Percentiles rank a stretch among this genome's conserved stretches.
phyloP scores from a whole-genome alignment of 2,888 invertebrate species.

The Sipha maydis region DNA sequence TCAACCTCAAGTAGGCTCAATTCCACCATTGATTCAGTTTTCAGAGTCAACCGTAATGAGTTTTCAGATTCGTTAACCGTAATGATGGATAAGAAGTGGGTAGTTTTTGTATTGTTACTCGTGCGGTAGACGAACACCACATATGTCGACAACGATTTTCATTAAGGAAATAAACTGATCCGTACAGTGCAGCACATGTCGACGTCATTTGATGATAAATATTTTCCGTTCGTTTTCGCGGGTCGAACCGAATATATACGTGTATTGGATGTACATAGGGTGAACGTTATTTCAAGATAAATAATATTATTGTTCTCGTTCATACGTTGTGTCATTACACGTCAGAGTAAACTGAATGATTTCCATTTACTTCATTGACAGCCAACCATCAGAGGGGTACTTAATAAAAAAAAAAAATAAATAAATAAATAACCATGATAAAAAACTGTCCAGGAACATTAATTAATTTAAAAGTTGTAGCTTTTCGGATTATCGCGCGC shows the following conservation, averaged over 20 bases:
- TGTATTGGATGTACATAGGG: background rate
- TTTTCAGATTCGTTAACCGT: too few species aligned
- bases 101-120: too few species aligned
- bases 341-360: background rate
- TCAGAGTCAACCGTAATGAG: too few species aligned
- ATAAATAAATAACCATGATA: background rate
- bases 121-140: too few species aligned
- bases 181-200: too few species aligned
- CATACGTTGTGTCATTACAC: background rate
- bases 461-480: conserved; percentile 26
- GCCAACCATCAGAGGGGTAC: background rate
- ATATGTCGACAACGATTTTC: too few species aligned
- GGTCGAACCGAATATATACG: background rate
- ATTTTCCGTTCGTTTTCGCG: background rate
- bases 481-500: conserved; percentile 9
- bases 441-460: conserved; percentile 7
- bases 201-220: too few species aligned
- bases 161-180: too few species aligned
- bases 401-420: conserved; percentile 5
- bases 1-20: too few species aligned
- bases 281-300: background rate
- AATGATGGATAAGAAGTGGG: too few species aligned
- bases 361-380: conserved; percentile 2
- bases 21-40: too few species aligned
- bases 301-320: conserved; percentile 1